A percentile compares a stretch with the other conserved stretches of the same genome.
These are phyloP conservation scores for Orthochromis malagaraziensis DNA, from an alignment of 2,113 vertebrate species.

Conservation along the genomic window DNA sequence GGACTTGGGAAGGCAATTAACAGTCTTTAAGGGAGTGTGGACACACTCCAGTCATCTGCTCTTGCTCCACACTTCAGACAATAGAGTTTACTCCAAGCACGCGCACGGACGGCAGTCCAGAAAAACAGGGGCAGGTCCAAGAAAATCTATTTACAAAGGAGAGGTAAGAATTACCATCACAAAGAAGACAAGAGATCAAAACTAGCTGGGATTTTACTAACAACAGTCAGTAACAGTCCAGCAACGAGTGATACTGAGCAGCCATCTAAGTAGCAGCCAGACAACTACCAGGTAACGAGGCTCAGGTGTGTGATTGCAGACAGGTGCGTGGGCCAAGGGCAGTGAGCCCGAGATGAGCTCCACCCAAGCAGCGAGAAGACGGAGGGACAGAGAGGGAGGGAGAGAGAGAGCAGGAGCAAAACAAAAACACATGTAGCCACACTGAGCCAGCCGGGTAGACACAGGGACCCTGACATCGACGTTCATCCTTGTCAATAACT, in stretches of 20 bases:
- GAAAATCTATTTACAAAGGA: neutral
- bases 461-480: neutral
- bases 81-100: fast-evolving
- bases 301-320: neutral
- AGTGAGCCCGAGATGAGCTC: fast-evolving
- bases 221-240: neutral
- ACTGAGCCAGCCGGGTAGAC: neutral
- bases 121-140: neutral
- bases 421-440: neutral
- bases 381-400: neutral
- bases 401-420: neutral
- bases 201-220: neutral
- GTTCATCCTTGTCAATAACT: neutral
- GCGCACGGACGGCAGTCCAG: fast-evolving
- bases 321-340: neutral
- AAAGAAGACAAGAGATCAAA: neutral
- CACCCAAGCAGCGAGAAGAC: neutral
- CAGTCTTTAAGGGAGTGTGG: neutral
- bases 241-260: neutral
- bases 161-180: neutral
- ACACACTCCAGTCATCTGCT: neutral
- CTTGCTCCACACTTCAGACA: neutral
- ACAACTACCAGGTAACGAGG: neutral
- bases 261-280: neutral
- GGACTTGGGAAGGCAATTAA: neutral